Evolutionary conservation across 2,888 invertebrate species (phyloP), one percentile per base, ranked within the genome.

Genomic region (Catocala fraxini): DNA sequence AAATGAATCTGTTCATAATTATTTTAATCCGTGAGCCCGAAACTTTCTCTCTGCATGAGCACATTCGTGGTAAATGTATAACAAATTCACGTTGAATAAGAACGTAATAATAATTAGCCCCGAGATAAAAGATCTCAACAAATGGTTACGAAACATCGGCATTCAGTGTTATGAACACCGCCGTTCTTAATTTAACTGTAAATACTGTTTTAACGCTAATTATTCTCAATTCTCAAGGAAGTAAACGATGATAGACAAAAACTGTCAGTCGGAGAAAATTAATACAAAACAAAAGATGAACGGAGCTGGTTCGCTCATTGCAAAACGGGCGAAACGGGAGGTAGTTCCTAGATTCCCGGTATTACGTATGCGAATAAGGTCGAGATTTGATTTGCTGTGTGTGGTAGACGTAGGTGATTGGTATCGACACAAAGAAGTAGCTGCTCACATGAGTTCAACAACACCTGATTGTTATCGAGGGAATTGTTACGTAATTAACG

Each of bases 391-490:
- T 60, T 66, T 65, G 60, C 58, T 66, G 35, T 54, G 55, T 63
- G 67, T 56, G 58, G 55, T 49, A 55, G 59, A 52, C 63, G 59
- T 65, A 63, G 64, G 61, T 62, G 82, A 84, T 83, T 69, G 64
- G 60, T 80, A 86, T 84, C 83, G 63, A 46, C 6, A 65, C 69
- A 82, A 80, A 83, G 79, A 76, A 57, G 75, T 81, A 85, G 83
- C 87, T 86, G 86, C 87, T 89, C 89, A 83, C 89, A 88, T 85
- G 87, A 76, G 90, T 86, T 90, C 89, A 84, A 69, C 74, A 73
- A 68, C 74, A 79, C 63, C 53, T 65, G 86, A 90, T 90, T 85
- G 84, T 87, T 88, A 89, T 91, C 89, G 78, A 77, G 62, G 77
- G 85, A 84, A 88, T 87, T 75, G 79, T 85, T 81, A 74, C 80